phyloP scores from a whole-genome alignment of 2,113 vertebrate genomes.

The Recurvirostra avosetta region DNA sequence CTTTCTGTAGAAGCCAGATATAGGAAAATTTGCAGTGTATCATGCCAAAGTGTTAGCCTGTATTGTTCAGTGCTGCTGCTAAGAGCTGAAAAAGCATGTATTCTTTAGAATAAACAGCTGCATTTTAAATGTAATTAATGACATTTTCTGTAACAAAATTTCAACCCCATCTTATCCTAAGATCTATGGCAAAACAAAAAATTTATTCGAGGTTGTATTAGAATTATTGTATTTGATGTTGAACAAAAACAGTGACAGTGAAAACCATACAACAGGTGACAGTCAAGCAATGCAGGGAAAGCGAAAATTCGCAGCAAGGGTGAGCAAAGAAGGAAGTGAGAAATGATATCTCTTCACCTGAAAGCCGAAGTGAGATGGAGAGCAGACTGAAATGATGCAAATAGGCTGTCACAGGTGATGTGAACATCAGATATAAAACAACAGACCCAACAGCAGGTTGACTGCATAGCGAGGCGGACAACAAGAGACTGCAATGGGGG shows the following conservation, averaged over 20 bases:
- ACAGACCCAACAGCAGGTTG: not conserved
- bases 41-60: not conserved
- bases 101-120: not conserved
- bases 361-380: not conserved
- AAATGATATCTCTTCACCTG: not conserved
- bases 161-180: not conserved
- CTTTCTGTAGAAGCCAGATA: not conserved
- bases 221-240: not conserved
- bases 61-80: not conserved
- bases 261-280: not conserved
- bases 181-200: not conserved
- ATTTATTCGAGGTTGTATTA: not conserved
- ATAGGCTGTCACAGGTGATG: not conserved
- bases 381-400: not conserved
- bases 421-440: not conserved
- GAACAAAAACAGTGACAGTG: not conserved
- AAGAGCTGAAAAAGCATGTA: not conserved
- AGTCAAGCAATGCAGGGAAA: not conserved
- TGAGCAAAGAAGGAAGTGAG: not conserved
- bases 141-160: not conserved
- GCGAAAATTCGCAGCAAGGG: not conserved
- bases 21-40: too few species aligned
- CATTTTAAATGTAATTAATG: not conserved
- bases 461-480: not conserved
- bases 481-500: not conserved